Evolutionary conservation across 2,113 vertebrate genomes (phyloP).

Genomic region (Triplophysa dalaica): DNA sequence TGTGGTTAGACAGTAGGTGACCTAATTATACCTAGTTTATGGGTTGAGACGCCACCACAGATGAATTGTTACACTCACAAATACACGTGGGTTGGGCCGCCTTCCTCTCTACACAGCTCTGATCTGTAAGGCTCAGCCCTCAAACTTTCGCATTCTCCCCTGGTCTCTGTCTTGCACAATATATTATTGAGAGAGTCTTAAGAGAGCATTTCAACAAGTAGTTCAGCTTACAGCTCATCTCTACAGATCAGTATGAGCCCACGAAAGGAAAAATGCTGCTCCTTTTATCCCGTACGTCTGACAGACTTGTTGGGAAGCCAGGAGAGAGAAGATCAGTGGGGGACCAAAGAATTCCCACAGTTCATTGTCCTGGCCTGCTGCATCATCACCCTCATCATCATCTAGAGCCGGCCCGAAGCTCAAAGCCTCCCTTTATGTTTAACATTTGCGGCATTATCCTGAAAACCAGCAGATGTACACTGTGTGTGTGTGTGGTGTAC

Average conservation of each 20-base stretch:
- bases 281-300: slow-evolving; percentile 69
- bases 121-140: slow-evolving; percentile 3
- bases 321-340: slow-evolving; percentile 77
- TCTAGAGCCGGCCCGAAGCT: slow-evolving; percentile 68
- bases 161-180: slow-evolving; percentile 72
- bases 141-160: slow-evolving; percentile 36
- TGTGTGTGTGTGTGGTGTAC: slow-evolving; percentile 51
- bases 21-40: slow-evolving; percentile 52
- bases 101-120: slow-evolving; percentile 23
- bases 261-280: slow-evolving; percentile 69
- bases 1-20: slow-evolving; percentile 50
- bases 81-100: slow-evolving; percentile 17
- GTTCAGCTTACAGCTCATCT: slow-evolving; percentile 81
- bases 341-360: slow-evolving; percentile 80
- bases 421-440: slow-evolving; percentile 79
- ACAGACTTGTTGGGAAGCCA: slow-evolving; percentile 71
- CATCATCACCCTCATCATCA: slow-evolving; percentile 64
- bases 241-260: slow-evolving; percentile 66
- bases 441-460: slow-evolving; percentile 73
- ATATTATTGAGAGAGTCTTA: slow-evolving; percentile 83
- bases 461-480: slow-evolving; percentile 70
- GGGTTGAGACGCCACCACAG: slow-evolving; percentile 19
- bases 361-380: slow-evolving; percentile 74
- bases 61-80: slow-evolving; percentile 31
- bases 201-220: slow-evolving; percentile 84